These are phyloP conservation scores for Acrossocheilus fasciatus DNA, from an alignment of 2,797 vertebrate species.

Conservation along the genomic window DNA sequence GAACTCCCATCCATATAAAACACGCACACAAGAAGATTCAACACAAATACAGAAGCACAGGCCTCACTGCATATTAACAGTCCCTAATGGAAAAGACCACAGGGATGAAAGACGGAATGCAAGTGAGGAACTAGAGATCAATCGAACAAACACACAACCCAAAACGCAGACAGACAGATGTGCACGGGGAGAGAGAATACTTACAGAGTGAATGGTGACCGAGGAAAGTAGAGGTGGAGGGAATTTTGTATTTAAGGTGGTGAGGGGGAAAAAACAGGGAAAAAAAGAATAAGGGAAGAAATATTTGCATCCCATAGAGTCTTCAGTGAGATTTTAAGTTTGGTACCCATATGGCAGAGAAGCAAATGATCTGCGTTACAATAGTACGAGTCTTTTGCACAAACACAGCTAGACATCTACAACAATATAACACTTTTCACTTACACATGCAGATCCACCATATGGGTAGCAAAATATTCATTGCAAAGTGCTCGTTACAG, in stretches of 20 bases:
- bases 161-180: conserved; percentile 39
- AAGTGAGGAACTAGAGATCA: not conserved
- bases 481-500: conserved; percentile 52
- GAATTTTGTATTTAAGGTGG: conserved; percentile 44
- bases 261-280: conserved; percentile 26
- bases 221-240: conserved; percentile 52
- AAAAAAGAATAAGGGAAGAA: conserved; percentile 48
- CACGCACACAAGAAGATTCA: conserved; percentile 9
- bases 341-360: conserved; percentile 54
- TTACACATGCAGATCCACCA: conserved; percentile 38
- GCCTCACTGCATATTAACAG: conserved; percentile 13
- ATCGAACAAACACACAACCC: conserved; percentile 10
- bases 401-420: conserved; percentile 20
- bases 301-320: conserved; percentile 47
- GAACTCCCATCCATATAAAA: conserved; percentile 21
- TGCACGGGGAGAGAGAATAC: conserved; percentile 46
- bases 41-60: conserved; percentile 37
- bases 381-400: conserved; percentile 2
- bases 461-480: conserved; percentile 41
- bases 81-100: not conserved
- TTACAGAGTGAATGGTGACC: conserved; percentile 56
- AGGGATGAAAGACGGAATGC: conserved; percentile 22
- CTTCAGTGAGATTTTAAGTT: conserved; percentile 11
- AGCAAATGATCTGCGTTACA: conserved; percentile 24
- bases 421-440: not conserved